Conservation (phyloP, 2,797 vertebrate species). For the Brachyalestes nurse region DNA sequence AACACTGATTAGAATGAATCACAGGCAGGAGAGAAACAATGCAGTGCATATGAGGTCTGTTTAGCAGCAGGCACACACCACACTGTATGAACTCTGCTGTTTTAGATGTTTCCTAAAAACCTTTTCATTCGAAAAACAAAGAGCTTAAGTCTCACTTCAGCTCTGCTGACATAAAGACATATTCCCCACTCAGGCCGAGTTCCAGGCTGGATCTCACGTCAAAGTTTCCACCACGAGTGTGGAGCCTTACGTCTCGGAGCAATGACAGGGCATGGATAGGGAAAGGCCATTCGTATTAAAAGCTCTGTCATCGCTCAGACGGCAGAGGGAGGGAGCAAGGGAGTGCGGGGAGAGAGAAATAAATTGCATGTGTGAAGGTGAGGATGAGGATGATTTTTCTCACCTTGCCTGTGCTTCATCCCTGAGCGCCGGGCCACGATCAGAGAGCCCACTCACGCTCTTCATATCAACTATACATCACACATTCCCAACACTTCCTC, state of each 20-base stretch:
- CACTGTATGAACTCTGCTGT: no score
- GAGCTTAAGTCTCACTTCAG: no score
- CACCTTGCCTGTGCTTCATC: slow-evolving; percentile 35
- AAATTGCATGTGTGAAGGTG: slow-evolving; percentile 40
- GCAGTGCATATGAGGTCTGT: background rate
- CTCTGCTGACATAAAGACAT: no score
- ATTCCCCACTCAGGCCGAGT: no score
- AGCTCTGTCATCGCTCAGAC: slow-evolving; percentile 20
- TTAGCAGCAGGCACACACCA: no score
- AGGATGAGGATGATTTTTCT: slow-evolving; percentile 37
- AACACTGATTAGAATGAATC: background rate
- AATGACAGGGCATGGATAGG: background rate
- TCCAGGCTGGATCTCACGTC: background rate
- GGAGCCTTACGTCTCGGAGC: background rate
- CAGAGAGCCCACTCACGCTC: slow-evolving; percentile 39
- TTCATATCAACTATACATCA: slow-evolving; percentile 50
- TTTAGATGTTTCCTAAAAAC: no score
- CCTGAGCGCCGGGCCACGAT: slow-evolving; percentile 34
- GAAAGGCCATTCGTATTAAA: slow-evolving; percentile 27
- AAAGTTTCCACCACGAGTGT: background rate
- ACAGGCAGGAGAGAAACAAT: background rate
- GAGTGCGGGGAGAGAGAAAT: slow-evolving; percentile 8
- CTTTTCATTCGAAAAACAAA: no score
- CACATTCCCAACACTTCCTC: slow-evolving; percentile 9
- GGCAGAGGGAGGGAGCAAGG: background rate